Percentiles rank a stretch among this genome's conserved stretches.
Evolutionary conservation across 2,113 vertebrate genomes (phyloP).

Genomic region (Heterotis niloticus): DNA sequence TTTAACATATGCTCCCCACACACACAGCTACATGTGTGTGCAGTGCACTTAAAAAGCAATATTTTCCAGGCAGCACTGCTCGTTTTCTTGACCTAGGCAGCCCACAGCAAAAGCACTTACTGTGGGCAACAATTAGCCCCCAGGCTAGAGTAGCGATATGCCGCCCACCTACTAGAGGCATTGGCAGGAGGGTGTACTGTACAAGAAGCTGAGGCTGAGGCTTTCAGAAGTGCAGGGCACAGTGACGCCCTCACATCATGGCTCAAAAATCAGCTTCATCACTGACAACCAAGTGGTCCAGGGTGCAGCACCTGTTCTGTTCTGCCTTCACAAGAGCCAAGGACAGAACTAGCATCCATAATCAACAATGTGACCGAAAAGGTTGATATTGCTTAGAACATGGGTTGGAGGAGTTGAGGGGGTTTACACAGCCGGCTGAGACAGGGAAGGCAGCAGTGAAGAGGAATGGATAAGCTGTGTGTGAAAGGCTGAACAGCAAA

Average conservation of each 20-base stretch:
- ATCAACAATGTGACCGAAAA: not conserved
- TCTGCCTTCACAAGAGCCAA: too few relatives aligned
- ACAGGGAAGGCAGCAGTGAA: too few relatives aligned
- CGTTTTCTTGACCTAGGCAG: not conserved
- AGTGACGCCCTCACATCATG: not conserved
- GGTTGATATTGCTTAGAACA: not conserved
- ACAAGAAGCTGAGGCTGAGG: not conserved
- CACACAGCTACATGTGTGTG: not conserved
- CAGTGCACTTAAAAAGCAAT: not conserved
- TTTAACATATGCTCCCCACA: slow-evolving; percentile 9
- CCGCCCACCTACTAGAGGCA: not conserved
- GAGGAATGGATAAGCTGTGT: not conserved
- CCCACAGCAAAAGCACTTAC: not conserved
- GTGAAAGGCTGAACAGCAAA: not conserved
- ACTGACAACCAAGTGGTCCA: not conserved
- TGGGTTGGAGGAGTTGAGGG: too few relatives aligned
- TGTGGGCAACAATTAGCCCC: not conserved
- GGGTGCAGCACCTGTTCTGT: too few relatives aligned
- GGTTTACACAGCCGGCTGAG: too few relatives aligned
- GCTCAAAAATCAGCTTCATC: slow-evolving; percentile 2
- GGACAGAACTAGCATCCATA: too few relatives aligned
- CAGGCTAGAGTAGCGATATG: too few relatives aligned
- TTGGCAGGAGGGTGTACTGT: too few relatives aligned
- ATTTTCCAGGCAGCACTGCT: not conserved
- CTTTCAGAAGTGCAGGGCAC: not conserved